These are phyloP conservation scores for Phytoseiulus persimilis DNA, from an alignment of 2,888 invertebrate genomes.

Conservation along the genomic window DNA sequence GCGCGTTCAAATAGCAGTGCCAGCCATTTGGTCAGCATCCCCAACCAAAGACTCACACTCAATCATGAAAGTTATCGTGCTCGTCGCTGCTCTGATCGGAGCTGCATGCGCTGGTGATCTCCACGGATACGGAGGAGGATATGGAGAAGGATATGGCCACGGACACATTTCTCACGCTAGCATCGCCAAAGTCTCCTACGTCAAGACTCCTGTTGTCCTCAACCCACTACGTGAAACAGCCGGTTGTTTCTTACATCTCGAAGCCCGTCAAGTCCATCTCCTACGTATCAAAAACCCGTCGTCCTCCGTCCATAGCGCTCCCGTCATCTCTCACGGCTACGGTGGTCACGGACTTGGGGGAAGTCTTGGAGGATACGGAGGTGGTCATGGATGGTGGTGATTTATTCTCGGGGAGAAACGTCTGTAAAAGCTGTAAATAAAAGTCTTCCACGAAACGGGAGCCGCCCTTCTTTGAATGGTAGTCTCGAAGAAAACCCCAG, in stretches of 20 bases:
- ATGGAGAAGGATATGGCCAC: neutral
- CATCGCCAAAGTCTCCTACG: conserved; percentile 30
- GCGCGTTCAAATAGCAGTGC: too few relatives aligned
- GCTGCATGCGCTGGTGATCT: conserved; percentile 9
- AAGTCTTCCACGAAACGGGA: neutral
- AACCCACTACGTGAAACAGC: conserved; percentile 13
- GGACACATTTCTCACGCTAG: conserved; percentile 24
- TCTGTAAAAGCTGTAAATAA: neutral
- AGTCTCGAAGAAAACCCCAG: too few relatives aligned
- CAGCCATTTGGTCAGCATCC: too few relatives aligned
- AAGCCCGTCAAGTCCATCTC: conserved; percentile 28
- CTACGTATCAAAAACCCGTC: conserved; percentile 29
- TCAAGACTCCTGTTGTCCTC: conserved; percentile 21
- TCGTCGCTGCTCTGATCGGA: neutral
- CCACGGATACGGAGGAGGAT: conserved; percentile 31
- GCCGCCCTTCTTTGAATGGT: too few relatives aligned
- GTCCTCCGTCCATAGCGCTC: conserved; percentile 9
- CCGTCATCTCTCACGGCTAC: neutral
- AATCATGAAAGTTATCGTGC: neutral
- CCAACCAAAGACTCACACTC: too few relatives aligned
- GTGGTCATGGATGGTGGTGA: neutral
- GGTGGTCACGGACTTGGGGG: neutral
- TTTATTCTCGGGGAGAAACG: neutral
- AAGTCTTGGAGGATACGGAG: too few relatives aligned
- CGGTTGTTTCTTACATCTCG: conserved; percentile 28